Base-by-base conservation (phyloP, 2,888 invertebrate species). In the Sphecodes monilicornis region DNA sequence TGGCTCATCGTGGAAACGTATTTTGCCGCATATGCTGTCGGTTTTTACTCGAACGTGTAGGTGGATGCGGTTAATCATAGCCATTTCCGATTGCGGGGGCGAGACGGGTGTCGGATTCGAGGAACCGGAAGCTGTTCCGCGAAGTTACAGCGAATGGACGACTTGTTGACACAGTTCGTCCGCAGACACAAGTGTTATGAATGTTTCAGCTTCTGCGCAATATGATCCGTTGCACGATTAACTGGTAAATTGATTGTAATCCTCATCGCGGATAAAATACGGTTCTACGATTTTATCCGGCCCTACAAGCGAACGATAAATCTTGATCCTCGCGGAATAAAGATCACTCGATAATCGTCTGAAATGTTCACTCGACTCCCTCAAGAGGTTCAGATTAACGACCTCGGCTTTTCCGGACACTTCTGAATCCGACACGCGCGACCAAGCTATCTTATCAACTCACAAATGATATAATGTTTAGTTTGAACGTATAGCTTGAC, bases 1-100 rank as follows among this genome's bases (percentile, higher is more conserved):
- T 69, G 13, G 18, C 13, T 80, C 66, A n/a, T 77, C 46, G 43
- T 80, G 46, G 39, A 73, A 74, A 77, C 70, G 39, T 68, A 68
- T 85, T 78, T 85, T 75, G 36, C 13, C 57, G 75, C 64, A 78
- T 71, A 36, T n/a, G 13, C 26, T 26, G n/a, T 18, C 46, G 71
- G 18, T 39, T 60, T 78, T 72, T 68, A 43, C 66, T 22, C 41
- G n/a, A 16, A 39, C 29, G 3, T 1, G 16, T n/a, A 26, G 32
- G 39, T 32, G 64, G 39, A 5, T 32, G n/a, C n/a, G 36, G 29
- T 3, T 54, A 64, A 80, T 39, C 5, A 18, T 29, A 6, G 46
- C 32, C 26, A 50, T 43, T 43, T 43, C n/a, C 32, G 71, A 13
- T 22, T 39, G 64, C 32, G 16, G 64, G 3, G 26, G 66, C 18